Base-by-base conservation (phyloP, 2,888 invertebrate species). In the Athetis lepigone region DNA sequence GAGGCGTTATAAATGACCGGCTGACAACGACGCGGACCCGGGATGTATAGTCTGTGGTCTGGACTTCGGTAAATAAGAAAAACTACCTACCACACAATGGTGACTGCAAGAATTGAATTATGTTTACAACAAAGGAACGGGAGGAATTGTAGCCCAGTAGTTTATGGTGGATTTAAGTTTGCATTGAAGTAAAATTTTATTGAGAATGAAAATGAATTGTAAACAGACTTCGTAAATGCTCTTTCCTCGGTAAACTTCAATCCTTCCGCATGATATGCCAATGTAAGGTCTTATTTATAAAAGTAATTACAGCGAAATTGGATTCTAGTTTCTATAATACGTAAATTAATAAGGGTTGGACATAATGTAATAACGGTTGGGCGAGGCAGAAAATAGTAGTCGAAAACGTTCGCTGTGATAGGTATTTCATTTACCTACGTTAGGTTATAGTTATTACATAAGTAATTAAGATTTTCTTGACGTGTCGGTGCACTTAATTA, bases 1-100 rank as follows among this genome's bases (percentile, higher is more conserved):
- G 85, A 75, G 82, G 78, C 77, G 85, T 87, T 86, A 87, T 87
- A 87, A 87, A 88, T 88, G 88, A 85, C 81, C 81, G 70, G 49
- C 77, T 69, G 79, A 77, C 82, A 77, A 68, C 79, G 75, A 58
- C 56, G 64, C 46, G 33, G 39, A 37, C 40, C 37, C 42, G 37
- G 39, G 58, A 60, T 70, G 61, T 59, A 75, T 73, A 76, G 64
- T 50, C 61, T 58, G 43, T 52, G 69, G 73, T 67, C 73, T 66
- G 66, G 61, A 69, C 70, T 74, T 16, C 21, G 67, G 60, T 54
- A 81, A 77, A 78, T 73, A 75, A 76, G 80, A 80, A 80, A 83
- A 80, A 70, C 67, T 57, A 49, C 16, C 61, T 27, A 59, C 50
- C 19, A 46, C 59, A 75, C 77, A 81, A 77, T 75, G 69, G 51